Base-by-base conservation (phyloP, 2,797 vertebrate genomes). In the Austrolebias charrua region DNA sequence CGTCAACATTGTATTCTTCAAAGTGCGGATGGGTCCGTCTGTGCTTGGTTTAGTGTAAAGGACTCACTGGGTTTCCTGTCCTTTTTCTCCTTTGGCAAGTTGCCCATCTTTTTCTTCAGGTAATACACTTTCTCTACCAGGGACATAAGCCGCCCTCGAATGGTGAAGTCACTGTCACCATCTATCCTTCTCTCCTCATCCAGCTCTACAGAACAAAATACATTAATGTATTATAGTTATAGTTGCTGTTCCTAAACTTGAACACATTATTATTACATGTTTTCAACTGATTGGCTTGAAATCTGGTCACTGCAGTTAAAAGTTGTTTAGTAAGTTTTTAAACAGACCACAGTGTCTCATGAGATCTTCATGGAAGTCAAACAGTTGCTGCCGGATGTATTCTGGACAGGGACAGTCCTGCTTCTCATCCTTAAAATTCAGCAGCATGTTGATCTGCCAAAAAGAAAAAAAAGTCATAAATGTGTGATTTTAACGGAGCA, bases 351-450 rank as follows among this genome's bases (percentile, higher is more conserved):
- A 98, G 69, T 98, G 96, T 51, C 91, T 92, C 96, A 98, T 98
- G 63, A 98, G 86, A 73, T 98, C 96, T 77, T 96, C 94, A 2
- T 98, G 96, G 80, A 98, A 98, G 83, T 97, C 95, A 5, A 97
- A 78, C 43, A 98, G 93, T 31, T 96, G 94, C 64, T 97, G 95
- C 52, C 93, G 84, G 79, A 98, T 96, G 85, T 94, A 93, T 68
- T 95, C 93, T 3, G 96, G 94, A 83, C 96, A 98, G 4, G 96
- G 96, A 83, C 96, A 98, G 48, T 97, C 96, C 78, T 88, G 95
- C 89, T 97, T 98, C 63, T 95, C 95, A 71, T 96, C 94, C 82
- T 98, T 98, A 65, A 98, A 98, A 85, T 95, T 95, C 86, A 98
- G 90, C 75, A 98, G 92, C 95, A 95, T 98, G 76, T 98, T 98